Evolutionary conservation across 92 coral and sea anemone genomes (phyloP), one percentile per base, ranked within the genome.

Genomic region (Porites lobata): DNA sequence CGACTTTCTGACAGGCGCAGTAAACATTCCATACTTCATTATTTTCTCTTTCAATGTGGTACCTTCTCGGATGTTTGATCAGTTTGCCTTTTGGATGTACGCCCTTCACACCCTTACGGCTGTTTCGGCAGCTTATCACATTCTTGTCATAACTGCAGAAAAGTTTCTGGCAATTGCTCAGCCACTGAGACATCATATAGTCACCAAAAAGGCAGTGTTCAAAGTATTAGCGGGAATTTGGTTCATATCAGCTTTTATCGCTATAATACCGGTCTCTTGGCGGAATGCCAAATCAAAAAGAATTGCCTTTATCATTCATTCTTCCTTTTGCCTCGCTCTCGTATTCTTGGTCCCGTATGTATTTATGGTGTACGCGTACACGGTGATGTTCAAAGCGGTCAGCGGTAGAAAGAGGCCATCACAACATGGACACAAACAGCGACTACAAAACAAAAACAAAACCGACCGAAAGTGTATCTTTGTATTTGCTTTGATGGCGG

Each of bases 131-230:
- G 93, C 95, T 15, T 95, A 82, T 63, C 98, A 95, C 51, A 91
- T 95, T 6, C 88, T 94, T 5, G 68, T 87, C 24, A 92, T 94
- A 21, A 95, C 98, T 1, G 92, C 79, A 4, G 98, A 95, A 81
- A 93, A 93, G 73, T 95, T 93, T 73, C 80, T 93, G 59, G 98
- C 98, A 2, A 95, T 95, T 26, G 73, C 88, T 8, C 85, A 89
- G 52, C 98, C 98, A 21, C 87, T 95, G 4, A 84, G 78, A 57
- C 98, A 93, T 65, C 88, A 90, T 26, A 87, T 83, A 9, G 81
- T 92, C 52, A 92, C 89, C 29, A 94, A 90, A 59, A 88, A 84
- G 54, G 65, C 68, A 65, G 77, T 87, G 7, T 78, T 90, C 20
- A 67, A 59, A 21, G 90, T 81, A 9, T 50, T 91, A 50, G 68